These are phyloP conservation scores for Dicyrtomina minuta DNA, from an alignment of 2,888 invertebrate species.

Conservation along the genomic window DNA sequence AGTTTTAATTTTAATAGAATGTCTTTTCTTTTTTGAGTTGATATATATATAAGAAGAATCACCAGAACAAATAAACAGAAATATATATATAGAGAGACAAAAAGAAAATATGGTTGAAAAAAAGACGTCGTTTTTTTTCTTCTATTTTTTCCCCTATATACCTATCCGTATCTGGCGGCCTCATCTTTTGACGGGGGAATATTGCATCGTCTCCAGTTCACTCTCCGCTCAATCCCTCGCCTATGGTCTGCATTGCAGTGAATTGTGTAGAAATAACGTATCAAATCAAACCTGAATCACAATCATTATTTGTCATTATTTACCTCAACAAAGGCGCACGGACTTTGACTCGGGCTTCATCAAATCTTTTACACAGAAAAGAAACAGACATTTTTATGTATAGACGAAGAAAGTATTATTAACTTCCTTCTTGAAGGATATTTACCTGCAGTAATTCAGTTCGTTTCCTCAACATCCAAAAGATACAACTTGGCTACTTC, in stretches of 20 bases:
- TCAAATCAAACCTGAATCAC: slow-evolving; percentile 1
- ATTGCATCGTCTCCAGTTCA: slow-evolving; percentile 24
- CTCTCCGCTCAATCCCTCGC: neutral
- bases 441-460: too few relatives aligned
- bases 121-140: neutral
- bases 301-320: slow-evolving; percentile 35
- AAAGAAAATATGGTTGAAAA: too few relatives aligned
- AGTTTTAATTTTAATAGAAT: too few relatives aligned
- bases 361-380: neutral
- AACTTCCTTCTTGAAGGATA: too few relatives aligned
- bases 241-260: neutral
- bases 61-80: too few relatives aligned
- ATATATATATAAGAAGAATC: too few relatives aligned
- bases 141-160: neutral
- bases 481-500: too few relatives aligned
- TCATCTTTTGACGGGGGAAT: slow-evolving; percentile 7
- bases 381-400: neutral
- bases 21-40: too few relatives aligned
- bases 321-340: slow-evolving; percentile 24
- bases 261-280: neutral
- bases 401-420: neutral
- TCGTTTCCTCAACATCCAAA: neutral
- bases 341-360: slow-evolving; percentile 13
- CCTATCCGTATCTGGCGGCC: neutral
- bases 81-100: too few relatives aligned